Conservation (phyloP, 2,888 invertebrate genomes). For the Sycophila texana region DNA sequence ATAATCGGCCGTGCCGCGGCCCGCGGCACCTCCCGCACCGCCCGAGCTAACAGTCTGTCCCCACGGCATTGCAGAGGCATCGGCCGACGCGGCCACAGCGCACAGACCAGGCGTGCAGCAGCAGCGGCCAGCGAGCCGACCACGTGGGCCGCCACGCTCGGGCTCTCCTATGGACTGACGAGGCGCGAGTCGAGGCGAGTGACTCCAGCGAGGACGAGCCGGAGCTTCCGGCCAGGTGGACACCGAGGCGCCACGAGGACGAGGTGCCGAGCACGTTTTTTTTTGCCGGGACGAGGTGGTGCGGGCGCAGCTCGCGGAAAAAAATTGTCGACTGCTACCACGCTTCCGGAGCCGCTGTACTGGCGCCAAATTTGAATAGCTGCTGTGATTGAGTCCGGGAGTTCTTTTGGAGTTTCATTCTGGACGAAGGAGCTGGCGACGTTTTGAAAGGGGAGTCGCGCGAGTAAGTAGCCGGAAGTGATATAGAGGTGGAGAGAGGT, state of each 20-base stretch:
- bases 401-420: background rate
- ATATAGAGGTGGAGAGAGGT: background rate
- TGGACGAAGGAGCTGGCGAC: too few species aligned
- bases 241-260: background rate
- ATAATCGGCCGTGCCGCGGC: background rate
- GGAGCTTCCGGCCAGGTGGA: background rate
- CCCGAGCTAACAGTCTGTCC: background rate
- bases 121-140: conserved; percentile 53
- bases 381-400: background rate
- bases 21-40: background rate
- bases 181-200: background rate
- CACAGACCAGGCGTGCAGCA: conserved; percentile 44
- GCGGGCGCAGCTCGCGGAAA: conserved; percentile 4
- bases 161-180: conserved; percentile 2
- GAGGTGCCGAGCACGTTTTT: conserved; percentile 29
- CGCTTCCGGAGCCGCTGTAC: conserved; percentile 47
- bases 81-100: background rate
- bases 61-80: conserved; percentile 23
- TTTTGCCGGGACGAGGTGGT: background rate
- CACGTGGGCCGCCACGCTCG: conserved; percentile 64
- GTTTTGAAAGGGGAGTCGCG: too few species aligned
- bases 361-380: conserved; percentile 46
- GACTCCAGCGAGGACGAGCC: background rate
- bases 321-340: conserved; percentile 55
- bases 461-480: conserved; percentile 35